Evolutionary conservation across 2,888 invertebrate genomes (phyloP).

Genomic region (Heliconius sara): DNA sequence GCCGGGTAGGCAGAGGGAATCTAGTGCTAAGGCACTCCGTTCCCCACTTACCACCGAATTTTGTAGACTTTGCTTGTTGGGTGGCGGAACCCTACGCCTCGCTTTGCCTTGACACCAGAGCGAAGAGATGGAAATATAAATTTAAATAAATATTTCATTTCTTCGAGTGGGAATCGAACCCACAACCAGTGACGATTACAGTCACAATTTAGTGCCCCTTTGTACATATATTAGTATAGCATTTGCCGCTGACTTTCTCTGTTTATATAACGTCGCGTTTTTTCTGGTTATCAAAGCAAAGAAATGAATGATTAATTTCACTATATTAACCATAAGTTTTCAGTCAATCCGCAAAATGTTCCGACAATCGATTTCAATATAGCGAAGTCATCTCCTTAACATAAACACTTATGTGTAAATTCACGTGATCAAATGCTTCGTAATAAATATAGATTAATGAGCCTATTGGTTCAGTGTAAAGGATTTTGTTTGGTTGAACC

Average conservation of each 20-base stretch:
- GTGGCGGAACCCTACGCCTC: too few relatives aligned
- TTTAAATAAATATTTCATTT: too few relatives aligned
- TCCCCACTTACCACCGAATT: too few relatives aligned
- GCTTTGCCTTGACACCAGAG: too few relatives aligned
- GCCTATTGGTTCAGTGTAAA: constrained; percentile 46
- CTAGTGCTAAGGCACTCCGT: too few relatives aligned
- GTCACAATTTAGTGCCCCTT: too few relatives aligned
- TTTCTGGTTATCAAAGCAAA: not conserved
- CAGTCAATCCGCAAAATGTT: constrained; percentile 50
- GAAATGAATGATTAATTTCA: not conserved
- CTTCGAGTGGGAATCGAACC: too few relatives aligned
- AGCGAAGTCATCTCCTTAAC: constrained; percentile 65
- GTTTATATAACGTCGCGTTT: not conserved
- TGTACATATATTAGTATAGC: not conserved
- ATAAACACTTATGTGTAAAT: constrained; percentile 72
- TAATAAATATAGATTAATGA: constrained; percentile 80
- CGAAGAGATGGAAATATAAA: too few relatives aligned
- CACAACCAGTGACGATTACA: too few relatives aligned
- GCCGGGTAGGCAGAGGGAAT: too few relatives aligned
- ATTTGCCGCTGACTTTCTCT: not conserved
- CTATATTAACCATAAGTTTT: constrained; percentile 28
- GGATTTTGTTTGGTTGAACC: too few relatives aligned
- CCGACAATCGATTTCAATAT: constrained; percentile 47
- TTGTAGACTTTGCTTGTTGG: too few relatives aligned
- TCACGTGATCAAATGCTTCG: constrained; percentile 70